Base-by-base conservation (phyloP, 1,140 invertebrate species). In the Mizuhopecten yessoensis region DNA sequence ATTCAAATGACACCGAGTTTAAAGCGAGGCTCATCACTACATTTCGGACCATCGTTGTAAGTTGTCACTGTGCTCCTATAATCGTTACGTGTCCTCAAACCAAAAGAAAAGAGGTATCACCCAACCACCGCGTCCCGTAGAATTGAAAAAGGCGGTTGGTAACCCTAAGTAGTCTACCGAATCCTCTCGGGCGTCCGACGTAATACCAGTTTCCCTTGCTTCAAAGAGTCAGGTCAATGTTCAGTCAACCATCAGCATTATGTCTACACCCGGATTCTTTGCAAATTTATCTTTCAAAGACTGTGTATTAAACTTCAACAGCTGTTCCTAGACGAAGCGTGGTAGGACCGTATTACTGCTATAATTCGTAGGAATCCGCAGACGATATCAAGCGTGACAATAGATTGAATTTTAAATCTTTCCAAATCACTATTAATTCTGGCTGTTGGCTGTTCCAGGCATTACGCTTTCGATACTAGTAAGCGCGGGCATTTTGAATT, bases 1-100 rank as follows among this genome's bases (percentile, higher is more conserved):
- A 33, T 17, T 33, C n/a, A n/a, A 92, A 86, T 34, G 89, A 92
- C 33, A 87, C 39, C 20, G 91, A 57, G 1, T 88, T 42, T 45
- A 89, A 92, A 42, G 34, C 86, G 17, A 33, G 45, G 42, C 17
- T 13, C 17, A 45, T 45, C 20, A 88, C 90, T 92, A 34, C 34
- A 88, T 90, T 86, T 45, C 88, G 57, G 91, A 57, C 9, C 49
- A 91, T 36, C 33, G 15, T 75, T 75, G 45, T 17, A 17, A 45
- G 42, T 45, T 17, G 17, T 45, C 42, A 45, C 34, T 89, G 7
- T 23, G 34, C 15, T 87, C 75, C 0, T 89, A 89, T 87, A 88
- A 89, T 49, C 34, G 42, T 23, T 86, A 29, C 0, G 11, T 88
- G 0, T 91, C 45, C 17, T 34, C 75, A 33, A 33, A 33, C n/a